Evolutionary conservation across 2,113 vertebrate genomes (phyloP).

Genomic region (Pelusios castaneus): DNA sequence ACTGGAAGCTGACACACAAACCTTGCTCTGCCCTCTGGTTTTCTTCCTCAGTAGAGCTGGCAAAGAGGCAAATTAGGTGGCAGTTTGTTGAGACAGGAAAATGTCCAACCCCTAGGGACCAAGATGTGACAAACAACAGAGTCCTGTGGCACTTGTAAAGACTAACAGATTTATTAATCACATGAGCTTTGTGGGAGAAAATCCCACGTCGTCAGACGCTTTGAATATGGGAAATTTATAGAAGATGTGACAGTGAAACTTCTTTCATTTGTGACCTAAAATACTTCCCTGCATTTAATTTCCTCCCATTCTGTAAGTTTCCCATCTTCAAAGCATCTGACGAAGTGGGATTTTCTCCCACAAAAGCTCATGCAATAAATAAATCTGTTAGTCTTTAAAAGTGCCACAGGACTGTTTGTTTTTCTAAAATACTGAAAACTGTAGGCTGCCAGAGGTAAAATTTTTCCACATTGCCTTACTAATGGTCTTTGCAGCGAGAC

Average conservation of each 20-base stretch:
- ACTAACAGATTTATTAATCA: no score
- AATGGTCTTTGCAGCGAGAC: slow-evolving; percentile 1
- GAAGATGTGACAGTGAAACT: not conserved
- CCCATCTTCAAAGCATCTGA: no score
- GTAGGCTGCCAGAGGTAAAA: not conserved
- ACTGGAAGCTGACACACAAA: not conserved
- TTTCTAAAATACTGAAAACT: not conserved
- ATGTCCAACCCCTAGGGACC: not conserved
- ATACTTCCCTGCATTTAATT: no score
- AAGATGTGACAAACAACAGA: slow-evolving; percentile 5
- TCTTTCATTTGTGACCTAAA: slow-evolving; percentile 9
- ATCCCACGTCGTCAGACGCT: no score
- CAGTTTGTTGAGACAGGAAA: not conserved
- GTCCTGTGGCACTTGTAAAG: no score
- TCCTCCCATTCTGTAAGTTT: no score
- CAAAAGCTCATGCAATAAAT: no score
- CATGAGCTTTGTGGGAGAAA: no score
- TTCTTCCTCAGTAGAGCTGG: not conserved
- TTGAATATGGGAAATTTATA: no score
- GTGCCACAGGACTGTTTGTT: no score
- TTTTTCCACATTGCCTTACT: not conserved
- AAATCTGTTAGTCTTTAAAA: no score
- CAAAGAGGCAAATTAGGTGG: slow-evolving; percentile 19
- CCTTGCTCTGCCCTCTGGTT: not conserved
- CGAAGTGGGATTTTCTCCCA: no score